Percentiles rank a stretch among this genome's conserved stretches.
Conservation (phyloP, 2,113 vertebrate species). For the Petroica traversi region DNA sequence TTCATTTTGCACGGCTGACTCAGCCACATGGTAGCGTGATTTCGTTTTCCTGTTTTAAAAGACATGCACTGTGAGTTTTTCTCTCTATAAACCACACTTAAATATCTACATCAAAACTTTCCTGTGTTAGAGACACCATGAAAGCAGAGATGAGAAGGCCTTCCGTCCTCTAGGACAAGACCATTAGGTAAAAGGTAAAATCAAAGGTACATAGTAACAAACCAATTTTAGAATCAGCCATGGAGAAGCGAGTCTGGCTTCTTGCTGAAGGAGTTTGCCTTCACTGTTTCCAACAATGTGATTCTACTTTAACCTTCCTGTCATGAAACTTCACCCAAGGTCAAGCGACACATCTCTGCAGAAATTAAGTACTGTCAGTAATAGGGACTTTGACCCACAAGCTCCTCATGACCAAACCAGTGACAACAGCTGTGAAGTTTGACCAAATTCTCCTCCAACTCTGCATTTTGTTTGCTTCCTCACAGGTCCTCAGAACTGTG, state of each 20-base stretch:
- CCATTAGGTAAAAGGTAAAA: background rate
- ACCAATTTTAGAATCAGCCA: background rate
- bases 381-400: background rate
- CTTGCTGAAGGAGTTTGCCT: background rate
- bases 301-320: background rate
- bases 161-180: background rate
- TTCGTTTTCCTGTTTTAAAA: background rate
- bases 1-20: background rate
- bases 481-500: background rate
- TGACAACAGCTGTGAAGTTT: background rate
- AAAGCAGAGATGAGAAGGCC: background rate
- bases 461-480: background rate
- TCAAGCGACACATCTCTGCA: background rate
- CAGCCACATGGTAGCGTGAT: background rate
- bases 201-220: background rate
- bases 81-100: background rate
- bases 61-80: rapidly evolving
- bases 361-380: background rate
- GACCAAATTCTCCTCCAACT: background rate
- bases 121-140: background rate
- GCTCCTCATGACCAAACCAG: background rate
- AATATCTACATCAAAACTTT: background rate
- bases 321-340: background rate
- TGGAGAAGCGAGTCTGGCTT: background rate
- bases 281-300: background rate